phyloP scores from a whole-genome alignment of 2,113 vertebrate genomes.

The Varanus salvator region DNA sequence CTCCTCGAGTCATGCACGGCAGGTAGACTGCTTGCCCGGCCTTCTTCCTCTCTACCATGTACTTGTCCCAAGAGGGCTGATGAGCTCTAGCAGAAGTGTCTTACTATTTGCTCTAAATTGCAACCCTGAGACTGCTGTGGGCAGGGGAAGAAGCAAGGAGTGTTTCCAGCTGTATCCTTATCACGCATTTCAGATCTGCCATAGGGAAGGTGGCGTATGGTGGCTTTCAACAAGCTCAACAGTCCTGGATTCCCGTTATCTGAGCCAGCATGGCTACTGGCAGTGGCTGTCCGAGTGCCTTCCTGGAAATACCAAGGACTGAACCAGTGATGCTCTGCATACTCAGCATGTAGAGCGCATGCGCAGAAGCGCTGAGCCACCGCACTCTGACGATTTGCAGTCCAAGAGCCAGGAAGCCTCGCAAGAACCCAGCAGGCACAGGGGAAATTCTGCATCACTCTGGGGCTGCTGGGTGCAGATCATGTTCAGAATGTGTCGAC shows the following conservation, averaged over 20 bases:
- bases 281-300: background rate
- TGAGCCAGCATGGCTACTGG: background rate
- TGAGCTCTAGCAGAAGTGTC: background rate
- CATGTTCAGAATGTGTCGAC: no score
- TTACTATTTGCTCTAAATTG: background rate
- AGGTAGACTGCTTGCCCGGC: background rate
- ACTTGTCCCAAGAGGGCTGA: background rate
- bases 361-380: background rate
- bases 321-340: background rate
- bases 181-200: background rate
- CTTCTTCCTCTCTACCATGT: background rate
- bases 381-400: background rate
- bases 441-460: background rate
- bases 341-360: background rate
- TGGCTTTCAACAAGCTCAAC: background rate
- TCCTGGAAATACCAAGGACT: no score
- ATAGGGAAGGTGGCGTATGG: background rate
- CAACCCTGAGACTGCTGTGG: background rate
- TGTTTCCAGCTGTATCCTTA: background rate
- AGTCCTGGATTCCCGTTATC: no score
- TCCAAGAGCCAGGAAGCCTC: background rate
- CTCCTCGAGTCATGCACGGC: background rate
- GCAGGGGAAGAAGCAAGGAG: background rate
- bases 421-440: background rate
- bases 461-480: background rate